These are phyloP conservation scores for Tinamus major DNA, from an alignment of 2,797 vertebrate genomes.

Conservation along the genomic window DNA sequence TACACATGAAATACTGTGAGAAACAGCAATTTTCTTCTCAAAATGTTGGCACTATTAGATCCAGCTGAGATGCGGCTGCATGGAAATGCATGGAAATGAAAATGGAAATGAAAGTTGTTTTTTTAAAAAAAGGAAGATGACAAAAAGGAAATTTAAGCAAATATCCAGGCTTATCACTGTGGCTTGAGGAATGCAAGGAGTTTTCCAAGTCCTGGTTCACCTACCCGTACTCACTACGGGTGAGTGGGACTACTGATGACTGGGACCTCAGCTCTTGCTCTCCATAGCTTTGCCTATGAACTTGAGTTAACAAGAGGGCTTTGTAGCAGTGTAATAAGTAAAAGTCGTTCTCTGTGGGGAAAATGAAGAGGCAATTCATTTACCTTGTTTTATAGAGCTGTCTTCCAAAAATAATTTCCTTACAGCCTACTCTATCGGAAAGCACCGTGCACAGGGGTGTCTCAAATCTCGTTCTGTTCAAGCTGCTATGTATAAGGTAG, in stretches of 20 bases:
- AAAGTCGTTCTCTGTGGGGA: neutral
- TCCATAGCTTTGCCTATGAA: neutral
- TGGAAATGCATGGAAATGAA: neutral
- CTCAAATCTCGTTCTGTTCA: neutral
- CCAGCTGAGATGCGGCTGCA: neutral
- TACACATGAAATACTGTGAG: slow-evolving; percentile 4
- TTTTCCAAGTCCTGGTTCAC: neutral
- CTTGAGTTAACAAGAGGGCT: neutral
- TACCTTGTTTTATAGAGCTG: neutral
- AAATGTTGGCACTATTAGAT: neutral
- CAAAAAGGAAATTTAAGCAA: neutral
- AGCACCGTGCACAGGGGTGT: neutral
- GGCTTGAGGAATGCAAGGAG: neutral
- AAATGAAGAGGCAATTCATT: neutral
- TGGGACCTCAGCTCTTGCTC: fast-evolving
- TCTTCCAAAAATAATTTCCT: neutral
- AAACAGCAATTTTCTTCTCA: slow-evolving; percentile 42
- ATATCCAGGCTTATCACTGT: neutral
- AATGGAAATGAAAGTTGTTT: neutral
- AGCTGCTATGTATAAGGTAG: neutral
- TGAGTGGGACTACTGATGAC: too few species aligned
- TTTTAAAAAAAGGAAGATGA: neutral
- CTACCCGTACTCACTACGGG: neutral
- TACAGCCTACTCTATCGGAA: neutral
- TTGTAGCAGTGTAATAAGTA: neutral